Base-by-base conservation (phyloP, 2,888 invertebrate species). In the Eupithecia abbreviata region DNA sequence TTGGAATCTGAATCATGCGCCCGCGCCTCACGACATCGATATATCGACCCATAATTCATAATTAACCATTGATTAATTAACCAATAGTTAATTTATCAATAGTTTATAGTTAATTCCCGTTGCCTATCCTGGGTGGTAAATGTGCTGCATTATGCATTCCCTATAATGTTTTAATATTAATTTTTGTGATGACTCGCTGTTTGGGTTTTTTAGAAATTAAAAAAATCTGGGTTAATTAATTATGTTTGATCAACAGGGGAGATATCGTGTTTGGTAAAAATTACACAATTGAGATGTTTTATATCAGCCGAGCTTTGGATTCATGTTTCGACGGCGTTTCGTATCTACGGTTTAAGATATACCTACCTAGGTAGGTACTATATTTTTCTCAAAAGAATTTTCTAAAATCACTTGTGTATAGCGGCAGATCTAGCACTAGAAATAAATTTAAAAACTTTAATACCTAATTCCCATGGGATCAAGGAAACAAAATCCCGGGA, bases 1-100 rank as follows among this genome's bases (percentile, higher is more conserved):
- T 79, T 80, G 89, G 90, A 88, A 91, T 90, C 87, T 87, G 84
- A 82, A 84, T 83, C 85, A 90, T 89, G 89, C 86, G 86, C 87
- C 85, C 79, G 83, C 76, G 84, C 80, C 80, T 78, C 74, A 82
- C 82, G 85, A 87, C 86, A 84, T 87, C 90, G 92, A 93, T 93
- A 92, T 92, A 93, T 92, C 89, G 87, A 84, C 82, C 85, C 89
- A 91, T 91, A 90, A 89, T 90, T 92, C 92, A 92, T 91, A 92
- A 92, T 91, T 91, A 90, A 84, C 76, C 84, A 85, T 88, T 88
- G 85, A 88, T 88, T 87, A 89, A 92, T 91, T 89, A 87, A 89
- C 88, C 83, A 84, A 82, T 88, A 85, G 88, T 88, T 88, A 83
- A 84, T 82, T 78, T 82, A 15, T 55, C 6, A n/a, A 55, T 55